Percentiles rank a stretch among this genome's conserved stretches.
phyloP scores from a whole-genome alignment of 2,888 invertebrate species.

The Elegia similella region DNA sequence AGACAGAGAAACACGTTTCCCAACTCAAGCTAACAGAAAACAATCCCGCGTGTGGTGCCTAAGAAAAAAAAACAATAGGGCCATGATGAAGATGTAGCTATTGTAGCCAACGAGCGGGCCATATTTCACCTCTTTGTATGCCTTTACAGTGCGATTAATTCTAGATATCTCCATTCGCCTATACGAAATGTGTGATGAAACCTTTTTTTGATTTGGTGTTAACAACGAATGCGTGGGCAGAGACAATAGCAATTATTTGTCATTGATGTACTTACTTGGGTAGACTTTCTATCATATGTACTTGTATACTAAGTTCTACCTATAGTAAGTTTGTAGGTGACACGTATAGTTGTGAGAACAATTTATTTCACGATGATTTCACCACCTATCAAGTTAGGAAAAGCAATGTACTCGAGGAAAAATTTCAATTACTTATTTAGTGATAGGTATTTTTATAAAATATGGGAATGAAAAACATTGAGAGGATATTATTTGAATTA shows the following conservation, averaged over 20 bases:
- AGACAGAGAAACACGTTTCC: slow-evolving; percentile 69
- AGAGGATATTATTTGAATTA: too few species aligned
- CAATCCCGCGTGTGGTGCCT: slow-evolving; percentile 71
- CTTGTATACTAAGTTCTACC: too few species aligned
- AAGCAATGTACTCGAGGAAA: too few species aligned
- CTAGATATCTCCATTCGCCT: slow-evolving; percentile 80
- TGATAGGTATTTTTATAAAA: too few species aligned
- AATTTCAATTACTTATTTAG: too few species aligned
- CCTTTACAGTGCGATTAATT: slow-evolving; percentile 77
- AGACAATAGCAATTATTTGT: slow-evolving; percentile 20
- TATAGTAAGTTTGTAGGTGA: too few species aligned
- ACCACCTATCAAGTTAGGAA: too few species aligned
- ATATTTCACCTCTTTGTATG: slow-evolving; percentile 80
- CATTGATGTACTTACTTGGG: slow-evolving; percentile 7
- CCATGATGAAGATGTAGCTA: slow-evolving; percentile 81
- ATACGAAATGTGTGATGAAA: slow-evolving; percentile 76
- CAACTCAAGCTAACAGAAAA: slow-evolving; percentile 71
- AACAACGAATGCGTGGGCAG: slow-evolving; percentile 60
- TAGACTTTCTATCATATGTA: slow-evolving; percentile 13
- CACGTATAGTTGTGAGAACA: too few species aligned
- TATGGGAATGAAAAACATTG: too few species aligned
- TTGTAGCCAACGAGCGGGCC: slow-evolving; percentile 76
- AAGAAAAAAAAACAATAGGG: slow-evolving; percentile 77
- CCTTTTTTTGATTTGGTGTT: slow-evolving; percentile 65
- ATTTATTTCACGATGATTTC: too few species aligned